Base-by-base conservation (phyloP, 1,140 invertebrate species). In the Apis cerana region DNA sequence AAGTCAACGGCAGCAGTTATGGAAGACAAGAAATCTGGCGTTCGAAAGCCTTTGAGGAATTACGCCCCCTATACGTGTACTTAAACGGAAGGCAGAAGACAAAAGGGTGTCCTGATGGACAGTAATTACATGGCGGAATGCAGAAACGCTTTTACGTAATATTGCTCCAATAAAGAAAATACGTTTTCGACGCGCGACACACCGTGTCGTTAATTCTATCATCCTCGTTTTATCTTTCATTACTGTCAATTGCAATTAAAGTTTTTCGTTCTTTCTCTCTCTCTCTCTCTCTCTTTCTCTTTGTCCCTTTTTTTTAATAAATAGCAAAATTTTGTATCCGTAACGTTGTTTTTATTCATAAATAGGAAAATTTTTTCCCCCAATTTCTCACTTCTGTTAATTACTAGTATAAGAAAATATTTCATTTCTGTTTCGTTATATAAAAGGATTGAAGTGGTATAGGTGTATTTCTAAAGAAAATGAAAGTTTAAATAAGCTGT, bases 11-110 rank as follows among this genome's bases (percentile, higher is more conserved):
- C 85, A 83, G 80, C 75, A 74, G 71, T 86, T 81, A 83, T 79
- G 75, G 80, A 86, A 67, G 85, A 83, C 75, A 87, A 87, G 85
- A 86, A 87, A 83, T 85, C 82, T 76, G 85, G 80, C 48, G 69
- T 85, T 82, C 70, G 75, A 76, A 61, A 69, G 64, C 85, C 85
- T 87, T 87, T 87, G 85, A 87, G 85, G 85, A 87, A 88, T 88
- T 87, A 88, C 68, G 70, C 62, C 68, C 50, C 64, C 56, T 75
- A 59, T 84, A 71, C 79, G 77, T 65, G 80, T 87, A 75, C 82
- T 84, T 81, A 78, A 88, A 80, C 76, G 56, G 70, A 43, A 48
- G 56, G n/a, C 68, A 9, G n/a, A 13, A 50, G 58, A 87, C 86
- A 81, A 88, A 88, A 84, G 85, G 58, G 64, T 33, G 59, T 52